These are phyloP conservation scores for Plebejus anna DNA, from an alignment of 2,888 invertebrate species.

Conservation along the genomic window DNA sequence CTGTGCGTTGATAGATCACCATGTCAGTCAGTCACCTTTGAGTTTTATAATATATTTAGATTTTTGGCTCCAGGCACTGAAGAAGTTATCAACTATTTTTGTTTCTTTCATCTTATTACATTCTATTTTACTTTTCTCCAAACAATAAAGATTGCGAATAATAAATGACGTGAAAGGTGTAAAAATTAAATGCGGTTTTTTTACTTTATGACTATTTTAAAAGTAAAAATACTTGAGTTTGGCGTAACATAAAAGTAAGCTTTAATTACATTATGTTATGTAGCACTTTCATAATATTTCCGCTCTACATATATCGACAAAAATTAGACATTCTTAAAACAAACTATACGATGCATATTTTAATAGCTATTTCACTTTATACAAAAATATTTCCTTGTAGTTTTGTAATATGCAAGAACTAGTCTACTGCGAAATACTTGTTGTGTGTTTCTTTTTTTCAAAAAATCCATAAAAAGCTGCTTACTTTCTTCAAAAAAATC, in stretches of 20 bases:
- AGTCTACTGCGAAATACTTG: not conserved
- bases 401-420: not conserved
- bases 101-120: no score
- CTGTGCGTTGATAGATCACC: no score
- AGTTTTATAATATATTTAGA: no score
- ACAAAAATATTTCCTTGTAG: not conserved
- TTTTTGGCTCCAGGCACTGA: no score
- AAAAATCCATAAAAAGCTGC: not conserved
- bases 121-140: not conserved
- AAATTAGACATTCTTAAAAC: conserved; percentile 15
- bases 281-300: conserved; percentile 20
- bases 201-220: not conserved
- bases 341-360: not conserved
- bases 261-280: conserved; percentile 23
- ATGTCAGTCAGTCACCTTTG: no score
- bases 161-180: not conserved
- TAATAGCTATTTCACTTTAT: not conserved
- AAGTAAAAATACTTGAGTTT: conserved; percentile 4
- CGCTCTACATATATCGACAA: conserved; percentile 22
- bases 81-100: no score
- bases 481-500: not conserved
- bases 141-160: not conserved
- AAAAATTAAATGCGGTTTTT: not conserved
- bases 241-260: not conserved
- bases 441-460: not conserved